Base-by-base conservation (phyloP, 2,113 vertebrate species). In the Hippocampus zosterae region DNA sequence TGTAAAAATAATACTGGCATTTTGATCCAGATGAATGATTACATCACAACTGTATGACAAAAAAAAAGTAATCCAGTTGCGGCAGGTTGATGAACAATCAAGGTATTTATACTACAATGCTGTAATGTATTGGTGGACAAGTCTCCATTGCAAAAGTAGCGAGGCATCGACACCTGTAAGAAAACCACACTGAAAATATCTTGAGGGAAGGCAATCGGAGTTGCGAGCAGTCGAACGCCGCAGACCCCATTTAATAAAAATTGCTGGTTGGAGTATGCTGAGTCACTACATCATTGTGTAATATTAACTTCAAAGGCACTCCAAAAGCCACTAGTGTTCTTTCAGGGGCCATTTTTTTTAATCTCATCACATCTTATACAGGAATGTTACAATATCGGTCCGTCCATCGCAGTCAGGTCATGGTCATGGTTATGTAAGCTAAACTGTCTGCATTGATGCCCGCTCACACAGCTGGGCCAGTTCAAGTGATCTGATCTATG, bases 271-370 rank as follows among this genome's bases (percentile, higher is more conserved):
- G 42, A 63, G 23, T 37, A 11, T 70, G 67, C 68, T 27, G 64
- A 67, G 40, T 72, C 73, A 70, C 42, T 21, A 23, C 42, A 19
- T 25, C 50, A 25, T 63, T 73, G 63, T 55, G 41, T 42, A 65
- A 23, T 68, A 67, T 42, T 40, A 62, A 33, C 64, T 41, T 65
- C 46, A 56, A 23, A 25, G 37, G 52, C 65, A 15, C 12, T 55
- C 62, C 18, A 67, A 40, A 79, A 73, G 60, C 33, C 52, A 50
- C 1, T 19, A 21, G 16, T 7, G 18, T 50, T 21, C 48, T 19
- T 50, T 50, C 48, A 21, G 48, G 18, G 52, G n/a, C 11, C 21
- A 55, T 23, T 23, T 55, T 55, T 11, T 23, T 23, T 55, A 21
- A 53, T 55, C 1, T 23, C 21, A 11, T 52, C 50, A 55, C n/a